phyloP scores from a whole-genome alignment of 2,113 vertebrate species.

The Noctilio leporinus region DNA sequence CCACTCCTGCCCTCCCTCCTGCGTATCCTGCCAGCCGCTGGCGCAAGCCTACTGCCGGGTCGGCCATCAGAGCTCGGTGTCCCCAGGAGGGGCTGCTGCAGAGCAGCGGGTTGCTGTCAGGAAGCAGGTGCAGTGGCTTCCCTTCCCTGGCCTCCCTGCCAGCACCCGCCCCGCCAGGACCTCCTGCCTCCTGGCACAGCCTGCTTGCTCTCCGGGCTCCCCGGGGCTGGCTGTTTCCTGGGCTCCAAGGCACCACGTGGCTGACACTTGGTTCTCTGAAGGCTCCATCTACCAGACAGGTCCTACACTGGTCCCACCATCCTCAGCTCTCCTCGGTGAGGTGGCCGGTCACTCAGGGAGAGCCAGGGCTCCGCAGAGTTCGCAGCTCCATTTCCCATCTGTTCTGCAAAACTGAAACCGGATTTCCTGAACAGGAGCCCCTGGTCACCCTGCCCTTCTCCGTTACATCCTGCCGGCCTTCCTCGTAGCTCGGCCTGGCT shows the following conservation, averaged over 20 bases:
- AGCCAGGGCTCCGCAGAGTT: neutral
- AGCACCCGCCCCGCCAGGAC: neutral
- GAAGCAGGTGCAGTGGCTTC: neutral
- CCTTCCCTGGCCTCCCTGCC: neutral
- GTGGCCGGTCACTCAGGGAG: neutral
- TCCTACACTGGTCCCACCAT: neutral
- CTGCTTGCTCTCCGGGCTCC: neutral
- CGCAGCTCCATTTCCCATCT: neutral
- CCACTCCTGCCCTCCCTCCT: neutral
- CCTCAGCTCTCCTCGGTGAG: neutral
- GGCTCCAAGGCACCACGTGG: neutral
- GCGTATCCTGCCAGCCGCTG: too few species aligned
- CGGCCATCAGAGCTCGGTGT: neutral
- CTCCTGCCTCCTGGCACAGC: neutral
- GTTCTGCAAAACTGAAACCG: constrained; percentile 39
- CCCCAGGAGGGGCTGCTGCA: neutral
- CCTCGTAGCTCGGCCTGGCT: neutral
- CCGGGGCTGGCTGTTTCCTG: too few species aligned
- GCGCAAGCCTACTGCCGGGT: neutral
- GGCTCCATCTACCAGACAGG: neutral
- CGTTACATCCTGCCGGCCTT: constrained; percentile 17
- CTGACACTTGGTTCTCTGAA: neutral
- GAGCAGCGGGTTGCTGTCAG: neutral
- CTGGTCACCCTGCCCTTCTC: constrained; percentile 51
- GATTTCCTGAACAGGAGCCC: constrained; percentile 56